Evolutionary conservation across 53 echinoderm and acorn worm species (phyloP), one percentile per base, ranked within the genome.

Genomic region (Actinopyga echinites): DNA sequence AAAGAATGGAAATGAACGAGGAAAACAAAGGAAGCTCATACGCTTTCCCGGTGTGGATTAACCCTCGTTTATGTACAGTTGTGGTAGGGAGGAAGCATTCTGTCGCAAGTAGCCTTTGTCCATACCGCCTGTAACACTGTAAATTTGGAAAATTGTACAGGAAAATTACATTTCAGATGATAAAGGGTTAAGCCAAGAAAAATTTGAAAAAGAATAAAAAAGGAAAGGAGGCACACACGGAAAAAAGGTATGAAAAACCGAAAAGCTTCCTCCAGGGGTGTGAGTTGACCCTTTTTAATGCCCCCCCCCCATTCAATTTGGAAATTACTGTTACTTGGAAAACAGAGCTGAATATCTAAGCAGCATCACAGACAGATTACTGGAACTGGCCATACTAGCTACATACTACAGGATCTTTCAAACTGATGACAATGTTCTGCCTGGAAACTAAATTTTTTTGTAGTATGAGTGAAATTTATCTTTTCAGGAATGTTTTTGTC

Each of bases 81-180:
- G 78, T 56, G 78, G 78, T 78, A 33, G 78, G 31, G 31, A 28
- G 63, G 28, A 31, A 31, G 63, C 28, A 31, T 30, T 26, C 63
- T 30, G 5, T 71, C 78, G 33, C 78, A 78, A 56, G 78, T 21
- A 78, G 78, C 54, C 57, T 78, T 30, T 56, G 78, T 78, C 78
- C 78, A 78, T 53, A 56, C 56, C 30, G 78, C 78, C 78, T 78
- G 78, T 56, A 56, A 78, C 86, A 86, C 90, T 90, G 90, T 71
- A 90, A 90, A 90, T 86, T 86, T 86, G 77, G 82, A 66, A 83
- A 84, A 90, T 86, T 63, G 54, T 57, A 90, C 86, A 90, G 82
- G 74, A 83, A 86, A 80, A 85, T 69, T 64, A 71, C 71, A 42
- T 71, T 42, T 69, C 34, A 23, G 71, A 22, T 71, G 21, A 71